Conservation (phyloP, 2,113 vertebrate genomes). For the Catharus bicknelli region DNA sequence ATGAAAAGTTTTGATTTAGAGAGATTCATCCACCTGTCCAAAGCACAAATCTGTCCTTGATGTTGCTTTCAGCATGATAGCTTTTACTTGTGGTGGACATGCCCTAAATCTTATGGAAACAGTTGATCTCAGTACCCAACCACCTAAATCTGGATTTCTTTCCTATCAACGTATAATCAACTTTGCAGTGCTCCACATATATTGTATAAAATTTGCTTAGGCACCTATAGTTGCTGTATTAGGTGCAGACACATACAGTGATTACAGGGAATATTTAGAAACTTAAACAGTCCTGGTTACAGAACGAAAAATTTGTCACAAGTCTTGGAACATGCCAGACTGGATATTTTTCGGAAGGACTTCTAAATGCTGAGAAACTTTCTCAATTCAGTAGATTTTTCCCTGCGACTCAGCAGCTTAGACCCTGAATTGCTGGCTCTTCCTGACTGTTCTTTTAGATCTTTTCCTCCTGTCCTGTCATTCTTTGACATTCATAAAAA, state of each 20-base stretch:
- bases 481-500: not conserved
- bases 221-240: not conserved
- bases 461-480: not conserved
- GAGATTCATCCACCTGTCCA: not conserved
- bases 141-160: not conserved
- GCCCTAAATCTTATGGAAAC: not conserved
- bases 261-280: not conserved
- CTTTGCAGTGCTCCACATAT: not conserved
- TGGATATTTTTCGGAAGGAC: not conserved
- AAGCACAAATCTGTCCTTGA: not conserved
- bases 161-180: not conserved
- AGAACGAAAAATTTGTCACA: not conserved
- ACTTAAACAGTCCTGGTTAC: not conserved
- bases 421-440: not conserved
- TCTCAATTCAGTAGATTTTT: not conserved
- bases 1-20: not conserved
- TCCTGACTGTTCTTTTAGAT: not conserved
- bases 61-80: not conserved
- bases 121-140: rapidly evolving
- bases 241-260: not conserved
- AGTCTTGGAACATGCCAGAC: not conserved
- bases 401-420: not conserved
- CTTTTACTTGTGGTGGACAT: not conserved
- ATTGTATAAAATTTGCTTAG: not conserved
- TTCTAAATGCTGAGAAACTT: not conserved